Evolutionary conservation across 2,113 vertebrate genomes (phyloP).

Genomic region (Engraulis encrasicolus): DNA sequence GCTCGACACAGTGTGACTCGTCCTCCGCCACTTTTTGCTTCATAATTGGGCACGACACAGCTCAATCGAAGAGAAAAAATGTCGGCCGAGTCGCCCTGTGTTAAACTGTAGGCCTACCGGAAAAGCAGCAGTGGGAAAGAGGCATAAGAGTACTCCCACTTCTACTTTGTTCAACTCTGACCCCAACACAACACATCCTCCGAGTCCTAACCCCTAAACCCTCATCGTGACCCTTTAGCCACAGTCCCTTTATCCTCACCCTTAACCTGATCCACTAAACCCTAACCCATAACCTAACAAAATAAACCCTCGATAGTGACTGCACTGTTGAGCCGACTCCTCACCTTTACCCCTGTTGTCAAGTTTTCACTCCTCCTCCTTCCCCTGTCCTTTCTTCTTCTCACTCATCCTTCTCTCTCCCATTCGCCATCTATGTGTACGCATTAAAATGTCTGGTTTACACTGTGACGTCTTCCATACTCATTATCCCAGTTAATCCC

Average conservation of each 20-base stretch:
- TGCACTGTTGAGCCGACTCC: background rate
- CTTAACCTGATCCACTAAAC: background rate
- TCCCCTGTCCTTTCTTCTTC: background rate
- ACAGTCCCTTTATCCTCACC: background rate
- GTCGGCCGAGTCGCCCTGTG: no score
- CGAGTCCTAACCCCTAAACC: background rate
- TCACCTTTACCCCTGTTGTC: background rate
- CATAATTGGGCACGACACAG: no score
- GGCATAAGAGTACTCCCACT: no score
- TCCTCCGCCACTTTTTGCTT: no score
- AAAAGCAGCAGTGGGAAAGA: no score
- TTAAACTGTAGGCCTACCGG: no score
- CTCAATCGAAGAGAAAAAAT: no score
- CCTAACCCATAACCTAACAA: background rate
- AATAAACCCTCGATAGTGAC: background rate
- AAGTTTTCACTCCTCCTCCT: background rate
- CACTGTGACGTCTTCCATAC: background rate
- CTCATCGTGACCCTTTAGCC: background rate
- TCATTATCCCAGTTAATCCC: background rate
- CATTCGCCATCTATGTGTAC: background rate
- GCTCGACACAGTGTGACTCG: no score
- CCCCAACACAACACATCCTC: slow-evolving; percentile 2
- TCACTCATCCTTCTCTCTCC: slow-evolving; percentile 30
- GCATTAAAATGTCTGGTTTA: background rate
- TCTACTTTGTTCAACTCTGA: no score